Base-by-base conservation (phyloP, 2,888 invertebrate genomes). In the Orthosia gracilis region DNA sequence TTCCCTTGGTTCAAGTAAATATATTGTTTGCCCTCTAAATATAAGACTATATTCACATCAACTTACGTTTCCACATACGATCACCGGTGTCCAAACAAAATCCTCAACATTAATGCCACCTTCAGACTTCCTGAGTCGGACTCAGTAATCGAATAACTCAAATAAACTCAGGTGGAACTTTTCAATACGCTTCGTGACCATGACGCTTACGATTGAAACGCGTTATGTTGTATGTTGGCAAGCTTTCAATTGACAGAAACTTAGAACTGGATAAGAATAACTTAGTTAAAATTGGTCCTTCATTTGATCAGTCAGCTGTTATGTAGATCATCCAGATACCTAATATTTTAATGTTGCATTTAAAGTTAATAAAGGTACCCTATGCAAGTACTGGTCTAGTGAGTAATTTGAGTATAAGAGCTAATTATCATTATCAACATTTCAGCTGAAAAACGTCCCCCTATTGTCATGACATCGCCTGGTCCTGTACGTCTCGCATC, bases 101-200 rank as follows among this genome's bases (percentile, higher is more conserved):
- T 88, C 87, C 80, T 77, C 69, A 69, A 83, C 82, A 89, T 90
- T 87, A 92, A 90, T 90, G 87, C 88, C 81, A 87, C 81, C 83
- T 86, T 82, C 85, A 87, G 88, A 92, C 90, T 92, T 92, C 92
- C 92, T 85, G 76, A 86, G 91, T 90, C 82, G 83, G 76, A 86
- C 73, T 73, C 49, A 55, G 89, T 91, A 94, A 93, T 94, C 92
- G 92, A 92, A 94, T 94, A 94, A 93, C 92, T 95, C 94, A 94
- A 94, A 93, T 93, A 94, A 92, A 92, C 93, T 94, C 94, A 94
- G 95, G 94, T 94, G 94, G 92, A 94, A 94, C 93, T 94, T 93
- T 93, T 94, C 93, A 95, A 95, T 94, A 92, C 90, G 92, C 90
- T 94, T 90, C 95, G 95, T 95, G 95, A 95, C 94, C 95, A 92